Evolutionary conservation across 2,113 vertebrate species (phyloP).

Genomic region (Poeciliopsis prolifica): DNA sequence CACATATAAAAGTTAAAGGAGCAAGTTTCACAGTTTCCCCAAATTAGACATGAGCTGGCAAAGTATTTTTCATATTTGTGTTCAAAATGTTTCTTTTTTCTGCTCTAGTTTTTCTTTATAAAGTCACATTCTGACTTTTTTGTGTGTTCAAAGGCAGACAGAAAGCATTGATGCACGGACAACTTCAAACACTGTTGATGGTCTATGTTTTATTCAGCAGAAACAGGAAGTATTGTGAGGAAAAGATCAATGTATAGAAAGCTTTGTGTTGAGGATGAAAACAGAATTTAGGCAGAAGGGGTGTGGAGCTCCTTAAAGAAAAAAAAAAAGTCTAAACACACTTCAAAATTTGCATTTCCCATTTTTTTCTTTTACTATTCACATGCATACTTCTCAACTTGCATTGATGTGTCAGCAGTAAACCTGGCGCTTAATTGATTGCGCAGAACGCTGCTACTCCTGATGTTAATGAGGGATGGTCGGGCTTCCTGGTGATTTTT

Average conservation of each 20-base stretch:
- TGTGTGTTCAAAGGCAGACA: constrained; percentile 9
- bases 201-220: constrained; percentile 65
- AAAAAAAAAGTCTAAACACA: constrained; percentile 23
- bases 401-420: constrained; percentile 61
- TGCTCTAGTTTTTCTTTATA: neutral
- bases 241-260: constrained; percentile 60
- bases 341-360: constrained; percentile 58
- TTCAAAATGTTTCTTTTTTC: neutral
- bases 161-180: constrained; percentile 45
- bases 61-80: neutral
- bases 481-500: constrained; percentile 60
- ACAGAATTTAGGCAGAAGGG: constrained; percentile 27
- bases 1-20: neutral
- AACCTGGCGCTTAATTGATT: constrained; percentile 64
- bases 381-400: constrained; percentile 17
- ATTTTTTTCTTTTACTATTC: neutral
- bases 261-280: constrained; percentile 49
- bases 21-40: neutral
- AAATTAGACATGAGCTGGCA: neutral
- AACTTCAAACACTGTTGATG: constrained; percentile 45
- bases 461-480: constrained; percentile 66
- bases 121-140: constrained; percentile 6
- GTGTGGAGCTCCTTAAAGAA: constrained; percentile 5
- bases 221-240: constrained; percentile 27
- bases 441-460: constrained; percentile 61